phyloP scores from a whole-genome alignment of 2,113 vertebrate genomes.

The Urocitellus parryii region DNA sequence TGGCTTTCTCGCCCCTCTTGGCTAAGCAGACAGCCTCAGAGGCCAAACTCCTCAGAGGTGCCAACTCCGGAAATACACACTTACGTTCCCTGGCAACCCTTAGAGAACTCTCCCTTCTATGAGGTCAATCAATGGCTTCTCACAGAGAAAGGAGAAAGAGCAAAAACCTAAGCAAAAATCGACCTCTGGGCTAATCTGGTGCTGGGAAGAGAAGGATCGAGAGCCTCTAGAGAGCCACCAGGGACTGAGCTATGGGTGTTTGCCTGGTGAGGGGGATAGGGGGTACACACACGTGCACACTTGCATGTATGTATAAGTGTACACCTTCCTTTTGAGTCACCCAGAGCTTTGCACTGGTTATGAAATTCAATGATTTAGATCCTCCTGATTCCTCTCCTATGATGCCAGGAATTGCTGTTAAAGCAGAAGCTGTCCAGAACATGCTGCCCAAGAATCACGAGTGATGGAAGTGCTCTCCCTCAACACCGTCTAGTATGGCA shows the following conservation, averaged over 20 bases:
- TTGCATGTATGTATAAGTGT: too few relatives aligned
- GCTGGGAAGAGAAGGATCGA: neutral
- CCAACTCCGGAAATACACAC: neutral
- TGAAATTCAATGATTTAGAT: neutral
- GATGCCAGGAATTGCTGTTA: neutral
- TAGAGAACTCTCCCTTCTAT: neutral
- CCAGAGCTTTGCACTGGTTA: neutral
- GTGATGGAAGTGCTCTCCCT: neutral
- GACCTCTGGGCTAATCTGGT: neutral
- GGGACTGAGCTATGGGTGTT: neutral
- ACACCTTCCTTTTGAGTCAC: fast-evolving
- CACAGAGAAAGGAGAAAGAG: neutral
- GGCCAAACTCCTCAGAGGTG: neutral
- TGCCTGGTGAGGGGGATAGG: too few relatives aligned
- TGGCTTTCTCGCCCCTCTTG: too few relatives aligned
- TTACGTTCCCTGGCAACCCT: neutral
- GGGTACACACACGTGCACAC: too few relatives aligned
- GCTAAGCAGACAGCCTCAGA: neutral
- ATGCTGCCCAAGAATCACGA: neutral
- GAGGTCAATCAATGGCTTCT: neutral
- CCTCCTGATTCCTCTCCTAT: neutral
- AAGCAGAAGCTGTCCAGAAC: neutral
- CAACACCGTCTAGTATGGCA: neutral
- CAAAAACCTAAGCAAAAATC: neutral
- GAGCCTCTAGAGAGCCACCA: neutral